These are phyloP conservation scores for Helostoma temminkii DNA, from an alignment of 2,797 vertebrate genomes.

Conservation along the genomic window DNA sequence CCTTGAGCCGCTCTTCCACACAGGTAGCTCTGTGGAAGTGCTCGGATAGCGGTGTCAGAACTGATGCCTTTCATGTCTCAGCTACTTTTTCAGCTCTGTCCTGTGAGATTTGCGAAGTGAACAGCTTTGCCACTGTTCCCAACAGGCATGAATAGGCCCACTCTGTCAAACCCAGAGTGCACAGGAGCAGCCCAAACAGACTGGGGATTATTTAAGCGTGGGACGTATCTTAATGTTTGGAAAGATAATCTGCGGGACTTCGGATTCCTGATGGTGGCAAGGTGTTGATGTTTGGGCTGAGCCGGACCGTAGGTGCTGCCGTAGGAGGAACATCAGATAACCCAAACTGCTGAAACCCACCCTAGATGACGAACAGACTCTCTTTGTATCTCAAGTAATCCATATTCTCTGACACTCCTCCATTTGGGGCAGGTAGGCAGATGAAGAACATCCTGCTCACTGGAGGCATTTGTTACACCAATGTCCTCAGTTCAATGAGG, in stretches of 20 bases:
- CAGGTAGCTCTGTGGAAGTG: conserved; percentile 60
- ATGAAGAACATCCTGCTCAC: conserved; percentile 74
- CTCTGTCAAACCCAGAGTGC: conserved; percentile 66
- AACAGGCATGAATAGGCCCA: conserved; percentile 73
- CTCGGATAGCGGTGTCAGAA: conserved; percentile 55
- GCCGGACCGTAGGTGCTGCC: conserved; percentile 54
- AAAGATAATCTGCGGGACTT: conserved; percentile 80
- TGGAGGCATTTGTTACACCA: conserved; percentile 59
- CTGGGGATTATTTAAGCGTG: conserved; percentile 55
- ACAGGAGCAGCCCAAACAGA: conserved; percentile 54
- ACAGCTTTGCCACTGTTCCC: conserved; percentile 80
- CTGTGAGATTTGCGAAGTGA: conserved; percentile 55
- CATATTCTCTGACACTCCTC: conserved; percentile 60
- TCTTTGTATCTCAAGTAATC: conserved; percentile 75
- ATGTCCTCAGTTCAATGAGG: conserved; percentile 59
- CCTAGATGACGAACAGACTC: conserved; percentile 69
- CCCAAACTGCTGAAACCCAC: conserved; percentile 57
- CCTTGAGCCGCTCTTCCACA: conserved; percentile 35
- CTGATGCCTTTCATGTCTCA: conserved; percentile 53
- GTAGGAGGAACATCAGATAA: conserved; percentile 76
- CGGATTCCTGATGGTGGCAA: conserved; percentile 71
- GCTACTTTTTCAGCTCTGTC: conserved; percentile 53
- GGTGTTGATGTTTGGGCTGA: conserved; percentile 80
- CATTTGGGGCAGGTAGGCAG: conserved; percentile 56
- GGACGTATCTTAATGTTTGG: conserved; percentile 76